Evolutionary conservation across 2,113 vertebrate species (phyloP).

Genomic region (Psittacula cyanocephala): DNA sequence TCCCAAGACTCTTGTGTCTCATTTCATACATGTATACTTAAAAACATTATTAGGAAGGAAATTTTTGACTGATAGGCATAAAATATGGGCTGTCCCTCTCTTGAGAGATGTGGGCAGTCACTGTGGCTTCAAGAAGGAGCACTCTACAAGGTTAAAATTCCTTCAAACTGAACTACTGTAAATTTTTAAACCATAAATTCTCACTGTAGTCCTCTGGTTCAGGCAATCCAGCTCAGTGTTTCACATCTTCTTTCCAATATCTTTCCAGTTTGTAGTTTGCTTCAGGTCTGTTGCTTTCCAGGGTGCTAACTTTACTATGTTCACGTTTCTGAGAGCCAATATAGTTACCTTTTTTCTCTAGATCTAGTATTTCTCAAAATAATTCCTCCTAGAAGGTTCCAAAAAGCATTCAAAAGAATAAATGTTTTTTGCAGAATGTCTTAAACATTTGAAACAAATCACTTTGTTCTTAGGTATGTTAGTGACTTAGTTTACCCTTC

Average conservation of each 20-base stretch:
- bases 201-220: background rate
- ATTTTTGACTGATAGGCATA: background rate
- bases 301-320: background rate
- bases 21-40: background rate
- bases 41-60: background rate
- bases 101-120: background rate
- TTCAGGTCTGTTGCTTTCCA: slow-evolving; percentile 9
- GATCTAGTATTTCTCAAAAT: background rate
- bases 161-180: background rate
- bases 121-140: background rate
- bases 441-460: background rate
- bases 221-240: background rate
- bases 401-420: background rate
- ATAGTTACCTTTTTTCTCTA: background rate
- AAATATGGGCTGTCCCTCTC: background rate
- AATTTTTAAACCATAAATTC: background rate
- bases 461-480: background rate
- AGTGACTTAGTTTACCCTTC: background rate
- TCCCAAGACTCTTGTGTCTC: background rate
- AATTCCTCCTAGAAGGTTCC: background rate
- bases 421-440: background rate
- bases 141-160: background rate
- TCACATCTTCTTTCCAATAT: background rate
- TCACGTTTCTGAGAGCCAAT: background rate
- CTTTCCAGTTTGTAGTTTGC: background rate